phyloP scores from a whole-genome alignment of 2,888 invertebrate species.

The Fragum fragum region DNA sequence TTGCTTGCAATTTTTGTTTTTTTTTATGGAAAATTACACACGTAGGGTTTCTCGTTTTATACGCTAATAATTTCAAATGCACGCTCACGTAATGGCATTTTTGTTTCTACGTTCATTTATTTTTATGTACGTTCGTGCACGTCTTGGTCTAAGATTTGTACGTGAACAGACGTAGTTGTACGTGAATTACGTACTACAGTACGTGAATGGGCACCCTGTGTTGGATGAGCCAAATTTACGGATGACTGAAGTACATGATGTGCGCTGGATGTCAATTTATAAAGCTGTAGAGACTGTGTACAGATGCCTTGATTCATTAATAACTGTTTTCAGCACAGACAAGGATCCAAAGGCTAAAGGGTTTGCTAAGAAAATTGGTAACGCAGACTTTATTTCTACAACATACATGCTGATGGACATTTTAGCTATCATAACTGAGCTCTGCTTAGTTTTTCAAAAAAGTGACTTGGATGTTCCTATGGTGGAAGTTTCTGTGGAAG shows the following conservation, averaged over 20 bases:
- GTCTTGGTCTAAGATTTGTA: no score
- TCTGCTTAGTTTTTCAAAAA: conserved; percentile 35
- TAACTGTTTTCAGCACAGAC: conserved; percentile 22
- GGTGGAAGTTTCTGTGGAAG: conserved; percentile 21
- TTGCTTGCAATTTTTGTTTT: no score
- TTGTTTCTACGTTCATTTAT: no score
- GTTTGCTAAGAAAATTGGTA: conserved; percentile 33
- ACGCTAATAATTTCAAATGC: no score
- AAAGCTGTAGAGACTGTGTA: conserved; percentile 52
- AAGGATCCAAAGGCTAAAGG: conserved; percentile 42
- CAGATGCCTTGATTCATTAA: neutral
- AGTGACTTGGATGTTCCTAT: conserved; percentile 22
- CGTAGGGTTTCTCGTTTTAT: no score
- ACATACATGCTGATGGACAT: conserved; percentile 24
- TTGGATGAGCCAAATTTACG: conserved; percentile 38
- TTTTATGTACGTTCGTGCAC: no score
- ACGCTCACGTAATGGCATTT: no score
- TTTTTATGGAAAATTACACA: no score
- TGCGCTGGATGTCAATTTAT: conserved; percentile 40
- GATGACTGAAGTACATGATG: conserved; percentile 44
- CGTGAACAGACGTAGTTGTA: no score
- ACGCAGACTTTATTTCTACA: conserved; percentile 30
- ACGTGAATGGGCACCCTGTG: no score
- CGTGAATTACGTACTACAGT: no score
- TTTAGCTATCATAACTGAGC: conserved; percentile 27